Evolutionary conservation across 2,797 vertebrate species (phyloP).

Genomic region (Crax fasciolata): DNA sequence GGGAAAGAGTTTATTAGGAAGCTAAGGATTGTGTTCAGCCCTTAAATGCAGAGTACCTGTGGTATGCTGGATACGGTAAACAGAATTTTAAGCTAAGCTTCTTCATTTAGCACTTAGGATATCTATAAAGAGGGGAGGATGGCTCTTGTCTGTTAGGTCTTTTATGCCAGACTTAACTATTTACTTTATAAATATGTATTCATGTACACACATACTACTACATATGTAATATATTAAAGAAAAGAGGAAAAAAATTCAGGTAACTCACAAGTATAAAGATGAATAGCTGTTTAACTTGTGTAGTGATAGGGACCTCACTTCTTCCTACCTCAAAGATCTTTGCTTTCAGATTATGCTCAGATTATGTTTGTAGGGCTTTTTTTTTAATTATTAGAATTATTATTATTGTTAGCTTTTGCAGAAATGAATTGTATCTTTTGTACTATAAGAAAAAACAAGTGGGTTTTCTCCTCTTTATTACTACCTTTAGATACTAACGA

Average conservation of each 20-base stretch:
- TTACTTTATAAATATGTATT: background rate
- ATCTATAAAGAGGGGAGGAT: background rate
- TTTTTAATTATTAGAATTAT: background rate
- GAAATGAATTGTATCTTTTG: background rate
- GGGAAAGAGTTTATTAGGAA: background rate
- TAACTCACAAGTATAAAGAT: background rate
- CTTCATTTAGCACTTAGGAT: background rate
- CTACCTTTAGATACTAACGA: background rate
- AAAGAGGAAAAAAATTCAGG: background rate
- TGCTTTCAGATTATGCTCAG: background rate
- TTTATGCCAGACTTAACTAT: background rate
- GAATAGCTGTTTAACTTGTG: background rate
- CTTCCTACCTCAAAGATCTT: background rate
- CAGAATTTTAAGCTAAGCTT: background rate
- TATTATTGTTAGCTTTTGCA: background rate
- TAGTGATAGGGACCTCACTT: background rate
- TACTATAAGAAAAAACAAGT: background rate
- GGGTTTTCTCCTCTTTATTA: background rate
- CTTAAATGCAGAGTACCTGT: accelerated
- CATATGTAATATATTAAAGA: background rate
- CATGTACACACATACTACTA: accelerated
- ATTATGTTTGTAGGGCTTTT: background rate
- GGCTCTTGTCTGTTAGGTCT: background rate
- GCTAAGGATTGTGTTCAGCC: background rate
- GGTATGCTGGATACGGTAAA: background rate